Evolutionary conservation across 2,113 vertebrate species (phyloP), one percentile per base, ranked within the genome.

Genomic region (Apaloderma vittatum): DNA sequence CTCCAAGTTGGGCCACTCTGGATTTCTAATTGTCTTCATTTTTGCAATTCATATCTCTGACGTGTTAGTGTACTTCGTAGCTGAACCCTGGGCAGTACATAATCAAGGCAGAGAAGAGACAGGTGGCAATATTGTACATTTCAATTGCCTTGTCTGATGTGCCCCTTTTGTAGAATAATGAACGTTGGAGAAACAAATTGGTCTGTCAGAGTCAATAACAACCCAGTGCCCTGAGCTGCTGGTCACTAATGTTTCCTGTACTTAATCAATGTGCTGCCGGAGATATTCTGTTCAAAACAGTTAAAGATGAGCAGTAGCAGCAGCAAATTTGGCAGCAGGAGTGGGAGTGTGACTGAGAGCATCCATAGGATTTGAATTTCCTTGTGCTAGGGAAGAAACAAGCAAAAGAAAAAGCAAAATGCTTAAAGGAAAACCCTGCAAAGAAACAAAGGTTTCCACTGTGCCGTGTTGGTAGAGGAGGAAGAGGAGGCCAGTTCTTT

Each of bases 131-230:
- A 61, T 57, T 94, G 74, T 94, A 80, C 77, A 86, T 87, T 96
- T 96, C 58, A 73, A 85, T 96, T 94, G 96, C 93, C 80, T 85
- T 91, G 46, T 95, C 90, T 92, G 81, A 93, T 96, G 86, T 93
- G 81, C 73, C 62, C 59, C 90, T 95, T 90, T 88, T 91, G 83
- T 92, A 90, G 93, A 95, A 89, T 97, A 96, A 95, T 90, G 90
- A 95, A 80, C 63, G 46, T 5, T 79, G 82, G 94, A 94, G 91
- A 97, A 97, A 97, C 94, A 97, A 97, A 97, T 94, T 94, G 92
- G 83, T 94, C 89, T 95, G 83, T 93, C 90, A 87, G 90, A 93
- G 81, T 84, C 94, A 88, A 93, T 97, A 94, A 97, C 73, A 92
- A 95, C 89, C 78, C 90, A 68, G 16, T 88, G 78, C 79, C 58